Evolutionary conservation across 2,797 vertebrate genomes (phyloP).

Genomic region (Caiman crocodilus): DNA sequence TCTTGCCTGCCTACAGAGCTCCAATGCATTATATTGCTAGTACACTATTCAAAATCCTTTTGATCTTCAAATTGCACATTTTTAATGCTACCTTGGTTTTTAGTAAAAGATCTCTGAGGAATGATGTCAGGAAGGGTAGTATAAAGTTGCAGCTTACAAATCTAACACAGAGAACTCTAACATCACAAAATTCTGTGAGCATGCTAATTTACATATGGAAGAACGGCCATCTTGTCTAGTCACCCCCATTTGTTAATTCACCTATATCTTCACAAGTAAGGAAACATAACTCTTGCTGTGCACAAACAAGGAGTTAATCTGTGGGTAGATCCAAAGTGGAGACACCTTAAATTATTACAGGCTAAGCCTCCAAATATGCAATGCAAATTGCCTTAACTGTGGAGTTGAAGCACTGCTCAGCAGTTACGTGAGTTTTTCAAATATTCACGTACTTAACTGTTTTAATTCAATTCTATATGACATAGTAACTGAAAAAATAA

Average conservation of each 20-base stretch:
- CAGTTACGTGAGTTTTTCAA: too few relatives aligned
- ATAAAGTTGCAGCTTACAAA: background rate
- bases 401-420: too few relatives aligned
- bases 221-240: too few relatives aligned
- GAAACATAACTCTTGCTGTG: background rate
- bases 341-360: too few relatives aligned
- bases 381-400: too few relatives aligned
- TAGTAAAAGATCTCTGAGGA: background rate
- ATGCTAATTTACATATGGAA: background rate
- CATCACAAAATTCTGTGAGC: background rate
- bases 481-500: too few relatives aligned
- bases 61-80: background rate
- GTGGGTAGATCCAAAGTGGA: too few relatives aligned
- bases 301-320: too few relatives aligned
- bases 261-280: background rate
- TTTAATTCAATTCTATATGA: too few relatives aligned
- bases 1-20: background rate
- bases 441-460: too few relatives aligned
- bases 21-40: background rate
- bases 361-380: background rate
- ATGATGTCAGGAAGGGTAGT: background rate
- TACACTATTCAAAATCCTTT: background rate
- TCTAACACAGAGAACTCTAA: background rate
- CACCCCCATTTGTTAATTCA: fast-evolving
- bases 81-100: background rate